Evolutionary conservation across 2,888 invertebrate genomes (phyloP), one percentile per base, ranked within the genome.

Genomic region (Anorthoa munda): DNA sequence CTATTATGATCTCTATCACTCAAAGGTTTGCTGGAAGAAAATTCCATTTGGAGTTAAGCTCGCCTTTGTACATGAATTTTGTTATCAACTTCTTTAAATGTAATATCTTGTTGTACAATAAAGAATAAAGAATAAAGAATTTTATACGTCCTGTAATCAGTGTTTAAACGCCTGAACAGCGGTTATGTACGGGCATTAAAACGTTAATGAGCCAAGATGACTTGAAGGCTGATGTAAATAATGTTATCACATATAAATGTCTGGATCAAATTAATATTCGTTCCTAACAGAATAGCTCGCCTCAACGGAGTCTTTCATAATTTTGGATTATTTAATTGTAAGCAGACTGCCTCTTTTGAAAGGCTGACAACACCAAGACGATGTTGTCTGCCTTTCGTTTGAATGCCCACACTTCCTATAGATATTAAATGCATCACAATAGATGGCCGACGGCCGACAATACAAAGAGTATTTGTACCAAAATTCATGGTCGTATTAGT

Each of bases 61-160:
- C n/a, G n/a, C n/a, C n/a, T n/a, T n/a, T n/a, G n/a, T n/a, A n/a
- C n/a, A n/a, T n/a, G n/a, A n/a, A n/a, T n/a, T n/a, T n/a, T n/a
- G n/a, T n/a, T n/a, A n/a, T n/a, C n/a, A n/a, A n/a, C n/a, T n/a
- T n/a, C n/a, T n/a, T n/a, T n/a, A n/a, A n/a, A n/a, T n/a, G n/a
- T n/a, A n/a, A n/a, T n/a, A n/a, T n/a, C n/a, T n/a, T n/a, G n/a
- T n/a, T n/a, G n/a, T n/a, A n/a, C n/a, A n/a, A n/a, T n/a, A n/a
- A n/a, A n/a, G n/a, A n/a, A n/a, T n/a, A n/a, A n/a, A n/a, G n/a
- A n/a, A n/a, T n/a, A n/a, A n/a, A n/a, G n/a, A n/a, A n/a, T n/a
- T 94, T 95, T 92, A 93, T 92, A 91, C 73, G 88, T 87, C 88
- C 85, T 81, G 91, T 90, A 93, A 94, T 94, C 92, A 93, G 89